Conservation (phyloP, 2,888 invertebrate species). For the Orthonevra nobilis region DNA sequence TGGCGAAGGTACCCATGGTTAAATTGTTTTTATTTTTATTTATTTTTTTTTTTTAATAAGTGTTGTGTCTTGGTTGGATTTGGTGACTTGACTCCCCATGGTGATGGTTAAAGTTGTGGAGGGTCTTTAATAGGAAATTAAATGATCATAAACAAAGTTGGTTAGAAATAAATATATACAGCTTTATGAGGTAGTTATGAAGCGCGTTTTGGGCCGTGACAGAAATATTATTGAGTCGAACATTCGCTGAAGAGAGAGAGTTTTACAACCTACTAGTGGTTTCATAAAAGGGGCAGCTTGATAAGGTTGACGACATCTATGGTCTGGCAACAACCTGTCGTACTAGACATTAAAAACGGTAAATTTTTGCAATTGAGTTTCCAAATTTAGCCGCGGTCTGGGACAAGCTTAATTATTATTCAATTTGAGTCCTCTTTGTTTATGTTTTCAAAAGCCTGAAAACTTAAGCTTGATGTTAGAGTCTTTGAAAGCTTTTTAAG, state of each 20-base stretch:
- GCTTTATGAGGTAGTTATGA: constrained; percentile 1
- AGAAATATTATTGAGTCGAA: constrained; percentile 16
- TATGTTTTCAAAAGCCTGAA: too few relatives aligned
- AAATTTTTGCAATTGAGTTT: too few relatives aligned
- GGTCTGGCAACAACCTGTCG: too few relatives aligned
- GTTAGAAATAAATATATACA: constrained; percentile 34
- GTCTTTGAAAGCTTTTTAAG: too few relatives aligned
- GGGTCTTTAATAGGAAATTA: constrained; percentile 24
- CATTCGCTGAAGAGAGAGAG: not conserved
- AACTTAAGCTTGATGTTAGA: too few relatives aligned
- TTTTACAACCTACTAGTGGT: not conserved
- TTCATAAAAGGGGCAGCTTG: not conserved
- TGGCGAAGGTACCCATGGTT: constrained; percentile 18
- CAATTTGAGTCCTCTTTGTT: too few relatives aligned
- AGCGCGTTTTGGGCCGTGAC: constrained; percentile 9
- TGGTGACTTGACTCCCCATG: not conserved
- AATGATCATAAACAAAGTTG: constrained; percentile 31
- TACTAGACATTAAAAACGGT: too few relatives aligned
- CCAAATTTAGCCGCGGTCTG: too few relatives aligned
- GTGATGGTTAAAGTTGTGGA: not conserved
- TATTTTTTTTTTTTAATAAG: not conserved
- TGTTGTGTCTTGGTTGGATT: not conserved
- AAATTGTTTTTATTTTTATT: too few relatives aligned
- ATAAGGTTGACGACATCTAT: constrained; percentile 6
- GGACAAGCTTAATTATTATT: too few relatives aligned